phyloP scores from a whole-genome alignment of 2,797 vertebrate genomes.

The Xenentodon cancila region DNA sequence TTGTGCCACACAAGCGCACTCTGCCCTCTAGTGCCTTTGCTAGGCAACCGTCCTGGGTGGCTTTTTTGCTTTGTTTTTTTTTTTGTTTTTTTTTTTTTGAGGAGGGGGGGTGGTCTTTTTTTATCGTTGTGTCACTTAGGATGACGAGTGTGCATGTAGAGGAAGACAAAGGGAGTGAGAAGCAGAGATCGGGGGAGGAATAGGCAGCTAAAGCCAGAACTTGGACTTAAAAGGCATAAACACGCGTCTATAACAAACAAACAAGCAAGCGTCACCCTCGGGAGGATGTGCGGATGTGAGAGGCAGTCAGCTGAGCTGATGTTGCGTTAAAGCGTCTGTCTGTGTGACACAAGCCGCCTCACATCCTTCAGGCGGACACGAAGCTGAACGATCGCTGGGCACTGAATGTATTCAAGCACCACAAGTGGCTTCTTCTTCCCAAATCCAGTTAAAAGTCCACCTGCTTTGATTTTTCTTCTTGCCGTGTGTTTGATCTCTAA shows the following conservation, averaged over 20 bases:
- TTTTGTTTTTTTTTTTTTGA: not conserved
- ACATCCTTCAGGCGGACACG: conserved; percentile 38
- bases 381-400: conserved; percentile 55
- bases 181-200: conserved; percentile 50
- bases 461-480: conserved; percentile 41
- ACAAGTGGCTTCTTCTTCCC: conserved; percentile 78
- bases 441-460: conserved; percentile 46
- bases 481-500: conserved; percentile 42
- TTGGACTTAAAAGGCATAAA: conserved; percentile 24
- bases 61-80: no score
- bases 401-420: conserved; percentile 81
- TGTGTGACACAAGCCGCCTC: conserved; percentile 60
- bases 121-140: conserved; percentile 44
- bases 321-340: conserved; percentile 49
- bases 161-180: conserved; percentile 54
- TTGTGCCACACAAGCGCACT: conserved; percentile 62
- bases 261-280: conserved; percentile 28
- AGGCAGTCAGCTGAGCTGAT: conserved; percentile 62
- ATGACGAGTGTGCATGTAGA: conserved; percentile 38
- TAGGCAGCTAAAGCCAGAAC: conserved; percentile 75
- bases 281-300: conserved; percentile 44
- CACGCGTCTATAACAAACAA: conserved; percentile 23
- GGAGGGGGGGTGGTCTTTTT: conserved; percentile 22
- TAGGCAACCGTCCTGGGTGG: conserved; percentile 62
- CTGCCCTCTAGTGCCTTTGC: conserved; percentile 71